Evolutionary conservation across 1,140 invertebrate genomes (phyloP), one percentile per base, ranked within the genome.

Genomic region (Proales similis): DNA sequence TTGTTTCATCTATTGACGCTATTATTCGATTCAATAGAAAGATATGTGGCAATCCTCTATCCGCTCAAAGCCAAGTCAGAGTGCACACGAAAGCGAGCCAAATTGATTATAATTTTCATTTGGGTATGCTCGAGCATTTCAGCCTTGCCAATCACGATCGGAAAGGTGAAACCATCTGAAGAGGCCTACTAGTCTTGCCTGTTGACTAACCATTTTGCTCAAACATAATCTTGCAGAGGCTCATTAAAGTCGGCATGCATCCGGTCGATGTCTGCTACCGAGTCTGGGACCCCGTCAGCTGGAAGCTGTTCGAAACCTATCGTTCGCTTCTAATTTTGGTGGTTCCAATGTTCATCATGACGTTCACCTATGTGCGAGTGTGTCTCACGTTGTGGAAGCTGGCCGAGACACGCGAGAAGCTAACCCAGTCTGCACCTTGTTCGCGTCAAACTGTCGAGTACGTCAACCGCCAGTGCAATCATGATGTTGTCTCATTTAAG

Each of bases 11-110:
- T 93, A 26, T 76, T 90, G 69, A 93, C 89, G 2, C 74, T 93
- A 67, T 88, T 86, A 1, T 88, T 86, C 74, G 91, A 91, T 69
- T 88, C 87, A 0, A 80, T 92, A 47, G 88, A 93, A 74, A 81
- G 88, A 66, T 92, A 87, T 87, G 89, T 89, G 73, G 89, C 88
- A 60, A 90, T 93, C 71, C 90, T 88, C 74, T 86, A 85, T 73
- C 88, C 88, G 12, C 80, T 93, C 26, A 81, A 79, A 67, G 83
- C 84, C 11, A 84, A 84, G 71, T 92, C 91, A 67, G 72, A 71
- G 61, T 70, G 70, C 0, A 90, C 87, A 0, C 85, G 85, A 0
- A 77, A 80, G 11, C 78, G 86, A 47, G 87, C 88, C n/a, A 86
- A 87, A 75, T 84, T 82, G 5, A 84, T 85, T 32, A 87, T 90